phyloP scores from a whole-genome alignment of 1,140 invertebrate genomes.

The Thaumetopoea pityocampa region DNA sequence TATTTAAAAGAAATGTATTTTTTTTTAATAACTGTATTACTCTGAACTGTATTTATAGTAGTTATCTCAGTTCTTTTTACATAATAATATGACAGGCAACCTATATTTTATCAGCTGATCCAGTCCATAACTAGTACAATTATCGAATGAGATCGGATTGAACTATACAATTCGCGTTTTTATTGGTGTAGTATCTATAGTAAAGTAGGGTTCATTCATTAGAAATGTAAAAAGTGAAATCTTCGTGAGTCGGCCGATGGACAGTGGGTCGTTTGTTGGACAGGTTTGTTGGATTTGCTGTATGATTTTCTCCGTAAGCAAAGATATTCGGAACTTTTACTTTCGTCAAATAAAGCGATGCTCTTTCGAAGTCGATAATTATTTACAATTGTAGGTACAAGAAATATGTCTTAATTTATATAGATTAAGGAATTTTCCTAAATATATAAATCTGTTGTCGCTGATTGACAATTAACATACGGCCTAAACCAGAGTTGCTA shows the following conservation, averaged over 20 bases:
- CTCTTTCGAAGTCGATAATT: too few relatives aligned
- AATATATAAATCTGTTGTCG: too few relatives aligned
- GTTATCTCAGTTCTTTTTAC: constrained; percentile 46
- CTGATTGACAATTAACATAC: too few relatives aligned
- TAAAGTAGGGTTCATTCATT: constrained; percentile 29
- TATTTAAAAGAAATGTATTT: too few relatives aligned
- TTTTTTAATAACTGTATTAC: not conserved
- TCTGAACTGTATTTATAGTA: constrained; percentile 13
- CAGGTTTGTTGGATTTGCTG: constrained; percentile 49
- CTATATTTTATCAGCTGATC: constrained; percentile 67
- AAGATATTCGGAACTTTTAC: constrained; percentile 47
- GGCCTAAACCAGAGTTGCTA: too few relatives aligned
- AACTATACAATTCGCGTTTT: too few relatives aligned
- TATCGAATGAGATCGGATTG: too few relatives aligned
- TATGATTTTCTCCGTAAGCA: constrained; percentile 45
- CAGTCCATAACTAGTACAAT: constrained; percentile 10
- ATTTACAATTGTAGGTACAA: too few relatives aligned
- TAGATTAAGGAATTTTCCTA: too few relatives aligned
- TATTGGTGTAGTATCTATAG: constrained; percentile 11
- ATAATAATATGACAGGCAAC: constrained; percentile 64
- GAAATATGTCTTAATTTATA: too few relatives aligned
- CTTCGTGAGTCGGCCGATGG: constrained; percentile 39
- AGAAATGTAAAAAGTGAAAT: constrained; percentile 66
- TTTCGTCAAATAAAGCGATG: constrained; percentile 40
- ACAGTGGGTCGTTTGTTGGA: constrained; percentile 47